Evolutionary conservation across 2,888 invertebrate genomes (phyloP).

Genomic region (Athalia circularis): DNA sequence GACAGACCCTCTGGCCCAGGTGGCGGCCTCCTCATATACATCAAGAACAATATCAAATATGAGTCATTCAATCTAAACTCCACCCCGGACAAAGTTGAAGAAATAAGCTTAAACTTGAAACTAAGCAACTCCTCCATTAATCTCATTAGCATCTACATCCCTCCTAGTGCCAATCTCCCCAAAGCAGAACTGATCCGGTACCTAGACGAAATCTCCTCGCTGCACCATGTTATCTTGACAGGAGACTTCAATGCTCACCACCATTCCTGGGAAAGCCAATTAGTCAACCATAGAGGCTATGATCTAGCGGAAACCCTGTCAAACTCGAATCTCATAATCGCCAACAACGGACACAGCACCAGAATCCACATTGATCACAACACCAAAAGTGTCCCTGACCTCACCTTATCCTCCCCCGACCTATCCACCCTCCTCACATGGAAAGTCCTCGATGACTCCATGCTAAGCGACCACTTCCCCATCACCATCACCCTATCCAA

Average conservation of each 20-base stretch:
- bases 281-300: background rate
- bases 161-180: too few relatives aligned
- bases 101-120: too few relatives aligned
- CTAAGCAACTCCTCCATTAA: too few relatives aligned
- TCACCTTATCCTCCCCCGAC: background rate
- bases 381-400: background rate
- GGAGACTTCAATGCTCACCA: slow-evolving; percentile 1
- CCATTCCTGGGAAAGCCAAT: background rate
- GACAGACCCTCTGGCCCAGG: too few relatives aligned
- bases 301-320: background rate
- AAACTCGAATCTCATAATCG: background rate
- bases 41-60: too few relatives aligned
- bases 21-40: too few relatives aligned
- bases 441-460: background rate
- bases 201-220: too few relatives aligned
- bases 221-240: background rate
- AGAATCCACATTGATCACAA: background rate
- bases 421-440: background rate
- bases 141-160: too few relatives aligned
- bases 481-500: background rate
- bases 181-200: too few relatives aligned
- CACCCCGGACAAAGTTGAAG: too few relatives aligned
- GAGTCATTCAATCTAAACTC: too few relatives aligned
- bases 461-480: slow-evolving; percentile 11
- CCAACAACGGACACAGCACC: background rate